These are phyloP conservation scores for Nomada lathburiana DNA, from an alignment of 2,888 invertebrate species.

Conservation along the genomic window DNA sequence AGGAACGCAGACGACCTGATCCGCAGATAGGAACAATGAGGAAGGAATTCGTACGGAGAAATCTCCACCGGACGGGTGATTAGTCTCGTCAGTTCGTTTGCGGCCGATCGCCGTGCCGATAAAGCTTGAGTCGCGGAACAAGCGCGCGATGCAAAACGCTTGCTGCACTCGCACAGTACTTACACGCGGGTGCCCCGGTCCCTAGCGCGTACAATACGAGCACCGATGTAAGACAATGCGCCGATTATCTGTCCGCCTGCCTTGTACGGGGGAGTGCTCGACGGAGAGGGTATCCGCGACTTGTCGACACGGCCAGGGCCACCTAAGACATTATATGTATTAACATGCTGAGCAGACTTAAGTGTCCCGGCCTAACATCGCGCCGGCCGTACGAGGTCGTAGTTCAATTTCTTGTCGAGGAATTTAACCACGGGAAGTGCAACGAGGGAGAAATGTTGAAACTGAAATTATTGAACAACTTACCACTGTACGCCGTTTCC, in stretches of 20 bases:
- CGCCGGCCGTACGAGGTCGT: background rate
- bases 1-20: slow-evolving; percentile 20
- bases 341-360: slow-evolving; percentile 67
- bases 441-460: no score
- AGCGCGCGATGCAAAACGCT: slow-evolving; percentile 60
- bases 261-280: slow-evolving; percentile 71
- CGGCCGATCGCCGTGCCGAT: slow-evolving; percentile 61
- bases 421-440: no score
- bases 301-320: slow-evolving; percentile 71
- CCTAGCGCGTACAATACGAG: slow-evolving; percentile 63
- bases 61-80: slow-evolving; percentile 64
- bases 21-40: slow-evolving; percentile 40
- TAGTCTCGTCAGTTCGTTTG: slow-evolving; percentile 68
- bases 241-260: slow-evolving; percentile 78
- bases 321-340: slow-evolving; percentile 73
- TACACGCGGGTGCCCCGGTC: slow-evolving; percentile 26
- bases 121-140: slow-evolving; percentile 45
- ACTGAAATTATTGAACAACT: no score
- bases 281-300: slow-evolving; percentile 64
- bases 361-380: slow-evolving; percentile 43
- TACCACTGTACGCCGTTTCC: no score
- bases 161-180: slow-evolving; percentile 33
- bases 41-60: slow-evolving; percentile 63
- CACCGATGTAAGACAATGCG: slow-evolving; percentile 80
- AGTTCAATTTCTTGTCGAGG: background rate